Base-by-base conservation (phyloP, 1,140 invertebrate genomes). In the Eupristina koningsbergeri region DNA sequence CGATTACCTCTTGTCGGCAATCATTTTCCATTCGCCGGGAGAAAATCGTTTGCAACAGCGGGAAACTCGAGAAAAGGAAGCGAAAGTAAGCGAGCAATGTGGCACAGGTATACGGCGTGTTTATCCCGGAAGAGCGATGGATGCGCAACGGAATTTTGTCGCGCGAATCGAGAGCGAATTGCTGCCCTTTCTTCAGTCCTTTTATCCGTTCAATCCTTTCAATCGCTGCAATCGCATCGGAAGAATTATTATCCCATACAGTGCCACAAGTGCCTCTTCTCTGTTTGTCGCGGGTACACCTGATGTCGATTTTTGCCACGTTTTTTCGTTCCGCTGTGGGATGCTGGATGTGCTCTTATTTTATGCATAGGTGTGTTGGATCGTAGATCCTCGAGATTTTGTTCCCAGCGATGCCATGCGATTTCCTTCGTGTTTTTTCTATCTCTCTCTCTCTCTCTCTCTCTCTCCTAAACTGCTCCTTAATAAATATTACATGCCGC, bases 151-250 rank as follows among this genome's bases (percentile, higher is more conserved):
- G 67, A 71, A 41, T 71, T 71, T 71, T 71, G 67, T 71, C 67
- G 36, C 67, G 67, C 67, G 67, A 71, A 78, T 78, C 76, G 58
- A 78, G 76, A 78, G 36, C 67, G 67, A 41, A 39, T 64, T 78
- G 58, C 36, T 8, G 58, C 22, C 22, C 39, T 36, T 26, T 41
- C 39, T 64, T 36, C 22, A 3, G 36, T 22, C 6, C 39, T 36
- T 26, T 71, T 71, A 36, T 39, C 34, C 34, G 34, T 39, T 9
- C 19, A 9, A n/a, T n/a, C n/a, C n/a, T n/a, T n/a, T n/a, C n/a
- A n/a, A n/a, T n/a, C n/a, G n/a, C n/a, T n/a, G n/a, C n/a, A n/a
- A n/a, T n/a, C 53, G 2, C 26, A 26, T 13, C n/a, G 50, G 39
- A 26, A 63, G 61, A 76, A 53, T 58, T 76, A 76, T 41, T 71